Evolutionary conservation across 2,797 vertebrate genomes (phyloP).

Genomic region (Anomalospiza imberbis): DNA sequence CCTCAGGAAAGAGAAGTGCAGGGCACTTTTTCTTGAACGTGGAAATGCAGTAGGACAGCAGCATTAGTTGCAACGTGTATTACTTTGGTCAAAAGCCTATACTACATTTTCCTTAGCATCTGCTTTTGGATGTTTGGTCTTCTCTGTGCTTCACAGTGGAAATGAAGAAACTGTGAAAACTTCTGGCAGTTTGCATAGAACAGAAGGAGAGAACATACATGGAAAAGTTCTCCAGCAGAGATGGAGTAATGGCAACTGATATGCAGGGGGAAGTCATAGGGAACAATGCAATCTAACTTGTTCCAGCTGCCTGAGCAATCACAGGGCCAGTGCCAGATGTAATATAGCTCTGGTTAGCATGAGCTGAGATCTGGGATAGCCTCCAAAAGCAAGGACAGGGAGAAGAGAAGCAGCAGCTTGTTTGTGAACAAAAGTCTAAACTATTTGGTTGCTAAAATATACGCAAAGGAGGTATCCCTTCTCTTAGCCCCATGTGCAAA

Average conservation of each 20-base stretch:
- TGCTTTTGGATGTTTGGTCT: neutral
- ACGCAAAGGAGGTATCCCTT: neutral
- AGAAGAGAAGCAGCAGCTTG: constrained; percentile 60
- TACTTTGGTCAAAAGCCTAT: neutral
- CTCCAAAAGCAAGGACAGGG: constrained; percentile 47
- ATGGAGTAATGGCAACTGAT: constrained; percentile 49
- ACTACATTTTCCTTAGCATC: neutral
- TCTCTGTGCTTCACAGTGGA: neutral
- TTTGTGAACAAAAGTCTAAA: constrained; percentile 65
- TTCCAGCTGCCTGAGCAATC: constrained; percentile 57
- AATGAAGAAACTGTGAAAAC: neutral
- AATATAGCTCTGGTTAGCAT: constrained; percentile 49
- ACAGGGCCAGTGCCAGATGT: constrained; percentile 60
- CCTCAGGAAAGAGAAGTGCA: neutral
- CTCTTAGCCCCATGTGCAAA: constrained; percentile 22
- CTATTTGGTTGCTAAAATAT: constrained; percentile 66
- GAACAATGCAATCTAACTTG: constrained; percentile 69
- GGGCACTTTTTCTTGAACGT: neutral
- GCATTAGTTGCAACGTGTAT: neutral
- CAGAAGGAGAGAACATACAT: constrained; percentile 41
- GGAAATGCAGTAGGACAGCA: neutral
- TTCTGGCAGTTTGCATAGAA: constrained; percentile 29
- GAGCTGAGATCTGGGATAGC: constrained; percentile 36
- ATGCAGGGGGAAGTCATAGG: constrained; percentile 43
- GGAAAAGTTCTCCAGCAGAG: constrained; percentile 22